Evolutionary conservation across 2,113 vertebrate species (phyloP), one percentile per base, ranked within the genome.

Genomic region (Sorex fumeus): DNA sequence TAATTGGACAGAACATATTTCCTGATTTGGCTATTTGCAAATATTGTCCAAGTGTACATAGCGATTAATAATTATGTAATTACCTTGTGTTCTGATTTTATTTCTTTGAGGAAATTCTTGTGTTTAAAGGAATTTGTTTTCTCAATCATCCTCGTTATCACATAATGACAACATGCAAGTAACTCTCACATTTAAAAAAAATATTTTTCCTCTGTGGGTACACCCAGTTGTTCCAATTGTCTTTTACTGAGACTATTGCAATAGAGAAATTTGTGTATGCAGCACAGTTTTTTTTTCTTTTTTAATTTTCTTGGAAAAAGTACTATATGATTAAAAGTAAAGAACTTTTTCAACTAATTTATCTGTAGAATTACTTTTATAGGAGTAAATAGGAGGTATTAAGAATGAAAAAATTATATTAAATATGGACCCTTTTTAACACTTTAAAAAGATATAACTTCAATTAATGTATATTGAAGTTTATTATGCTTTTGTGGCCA

Each of bases 321-420:
- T 76, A 2, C 18, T 16, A 57, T 76, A 47, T 4, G 30, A 23
- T 77, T 23, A 81, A 70, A 60, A 19, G 74, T 8, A 45, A 3
- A 88, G 91, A 32, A 45, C 36, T 16, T 85, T 43, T 94, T 83
- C 50, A 47, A 92, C 3, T 84, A 43, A 84, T 71, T 71, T 30
- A 74, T 40, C 7, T 66, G 30, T 75, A n/a, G 21, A 90, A 64
- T 82, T 57, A 64, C 77, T 82, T 94, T 88, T 23, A 66, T 5
- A 16, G 18, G 21, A 30, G 9, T 76, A 79, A 91, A 70, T 19
- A 47, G n/a, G 71, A 40, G 85, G 21, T 23, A 11, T 80, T 69
- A 60, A 23, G 3, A 28, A 34, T 76, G 11, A 87, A 81, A 81
- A 13, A 57, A 13, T 76, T 69, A 34, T 78, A 89, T 70, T 45